phyloP scores from a whole-genome alignment of 2,888 invertebrate genomes.

The Caenorhabditis angaria region DNA sequence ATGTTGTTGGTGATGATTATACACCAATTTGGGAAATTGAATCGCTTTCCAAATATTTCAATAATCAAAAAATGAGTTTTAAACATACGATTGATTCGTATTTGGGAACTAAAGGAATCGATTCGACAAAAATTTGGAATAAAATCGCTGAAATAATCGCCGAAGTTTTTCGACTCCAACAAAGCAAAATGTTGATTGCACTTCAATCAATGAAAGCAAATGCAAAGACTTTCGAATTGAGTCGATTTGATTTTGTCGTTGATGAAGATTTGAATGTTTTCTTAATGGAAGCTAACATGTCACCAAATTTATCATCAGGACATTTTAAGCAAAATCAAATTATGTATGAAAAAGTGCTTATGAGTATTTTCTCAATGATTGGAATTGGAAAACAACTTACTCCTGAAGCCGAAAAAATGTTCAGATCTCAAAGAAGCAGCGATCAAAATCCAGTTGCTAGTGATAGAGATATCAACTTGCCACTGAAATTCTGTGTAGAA shows the following conservation, averaged over 20 bases:
- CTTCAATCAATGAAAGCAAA: constrained; percentile 24
- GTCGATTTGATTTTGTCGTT: constrained; percentile 90
- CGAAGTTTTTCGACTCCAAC: constrained; percentile 72
- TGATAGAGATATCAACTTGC: constrained; percentile 36
- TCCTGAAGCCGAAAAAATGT: constrained; percentile 14
- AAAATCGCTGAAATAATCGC: constrained; percentile 84
- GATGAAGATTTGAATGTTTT: constrained; percentile 87
- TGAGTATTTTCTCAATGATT: constrained; percentile 83
- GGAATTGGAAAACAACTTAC: constrained; percentile 77
- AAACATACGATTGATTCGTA: constrained; percentile 85
- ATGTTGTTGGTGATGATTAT: constrained; percentile 93
- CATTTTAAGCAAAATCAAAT: constrained; percentile 87
- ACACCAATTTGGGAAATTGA: constrained; percentile 87
- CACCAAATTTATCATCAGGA: constrained; percentile 91
- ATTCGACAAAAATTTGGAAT: constrained; percentile 82
- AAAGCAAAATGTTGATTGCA: constrained; percentile 56
- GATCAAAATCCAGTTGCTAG: constrained; percentile 37
- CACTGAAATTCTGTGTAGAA: constrained; percentile 34
- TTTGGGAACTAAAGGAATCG: constrained; percentile 76
- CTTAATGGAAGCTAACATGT: constrained; percentile 96
- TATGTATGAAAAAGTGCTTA: constrained; percentile 87
- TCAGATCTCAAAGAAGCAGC: constrained; percentile 16
- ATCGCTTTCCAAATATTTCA: constrained; percentile 73
- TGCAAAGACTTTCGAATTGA: constrained; percentile 85
- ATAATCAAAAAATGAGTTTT: constrained; percentile 81